Conservation (phyloP, 2,113 vertebrate genomes). For the Raphicerus campestris region DNA sequence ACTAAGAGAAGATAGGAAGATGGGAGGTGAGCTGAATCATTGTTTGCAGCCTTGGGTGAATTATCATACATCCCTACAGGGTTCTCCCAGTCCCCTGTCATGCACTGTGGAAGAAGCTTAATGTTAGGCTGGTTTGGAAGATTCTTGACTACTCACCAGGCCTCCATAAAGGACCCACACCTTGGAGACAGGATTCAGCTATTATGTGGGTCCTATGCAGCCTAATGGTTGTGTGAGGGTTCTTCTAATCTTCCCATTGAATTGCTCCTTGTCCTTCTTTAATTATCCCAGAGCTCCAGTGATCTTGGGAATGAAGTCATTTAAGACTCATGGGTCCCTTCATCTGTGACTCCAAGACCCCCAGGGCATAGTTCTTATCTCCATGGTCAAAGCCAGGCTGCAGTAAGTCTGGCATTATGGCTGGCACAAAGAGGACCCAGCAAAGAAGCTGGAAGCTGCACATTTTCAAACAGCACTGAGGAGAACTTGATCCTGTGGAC, state of each 20-base stretch:
- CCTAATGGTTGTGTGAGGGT: not conserved
- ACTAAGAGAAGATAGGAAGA: not conserved
- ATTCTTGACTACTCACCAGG: not conserved
- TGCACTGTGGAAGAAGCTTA: not conserved
- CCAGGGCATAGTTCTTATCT: not conserved
- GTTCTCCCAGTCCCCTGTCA: not conserved
- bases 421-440: not conserved
- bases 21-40: not conserved
- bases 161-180: not conserved
- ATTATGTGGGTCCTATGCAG: not conserved
- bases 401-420: not conserved
- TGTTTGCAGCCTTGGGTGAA: not conserved
- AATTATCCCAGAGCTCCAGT: not conserved
- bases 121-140: not conserved
- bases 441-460: not conserved
- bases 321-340: not conserved
- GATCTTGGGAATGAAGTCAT: not conserved
- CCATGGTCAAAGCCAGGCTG: not conserved
- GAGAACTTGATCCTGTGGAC: not conserved
- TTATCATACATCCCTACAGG: not conserved
- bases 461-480: not conserved
- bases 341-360: not conserved
- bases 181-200: not conserved
- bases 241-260: not conserved
- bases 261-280: not conserved